These are phyloP conservation scores for Uloborus plumipes DNA, from an alignment of 2,888 invertebrate species.

Conservation along the genomic window DNA sequence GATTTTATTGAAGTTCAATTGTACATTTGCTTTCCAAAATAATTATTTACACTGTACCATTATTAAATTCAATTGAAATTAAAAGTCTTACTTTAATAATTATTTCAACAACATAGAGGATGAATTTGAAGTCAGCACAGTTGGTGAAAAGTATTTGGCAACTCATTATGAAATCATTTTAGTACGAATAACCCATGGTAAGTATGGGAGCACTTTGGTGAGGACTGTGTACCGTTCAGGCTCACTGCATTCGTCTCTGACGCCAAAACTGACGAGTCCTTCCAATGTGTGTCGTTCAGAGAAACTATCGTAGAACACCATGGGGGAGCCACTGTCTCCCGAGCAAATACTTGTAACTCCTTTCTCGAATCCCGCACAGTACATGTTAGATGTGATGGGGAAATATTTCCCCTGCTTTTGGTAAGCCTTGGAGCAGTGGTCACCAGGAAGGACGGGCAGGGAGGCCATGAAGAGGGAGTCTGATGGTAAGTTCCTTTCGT, in stretches of 20 bases:
- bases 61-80: too few relatives aligned
- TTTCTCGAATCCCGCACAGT: conserved; percentile 48
- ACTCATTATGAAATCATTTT: too few relatives aligned
- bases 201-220: conserved; percentile 6
- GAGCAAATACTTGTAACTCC: conserved; percentile 42
- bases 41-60: too few relatives aligned
- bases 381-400: conserved; percentile 10
- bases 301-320: conserved; percentile 14
- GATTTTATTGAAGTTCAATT: too few relatives aligned
- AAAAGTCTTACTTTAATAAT: too few relatives aligned
- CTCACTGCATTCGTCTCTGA: neutral
- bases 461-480: conserved; percentile 45
- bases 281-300: conserved; percentile 2
- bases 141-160: too few relatives aligned
- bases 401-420: conserved; percentile 4
- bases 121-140: too few relatives aligned
- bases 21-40: too few relatives aligned
- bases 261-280: conserved; percentile 28
- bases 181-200: neutral
- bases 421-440: conserved; percentile 54
- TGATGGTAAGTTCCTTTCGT: conserved; percentile 35
- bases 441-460: conserved; percentile 59
- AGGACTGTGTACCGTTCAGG: conserved; percentile 18
- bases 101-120: too few relatives aligned
- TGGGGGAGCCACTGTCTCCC: conserved; percentile 48